Conservation (phyloP, 2,888 invertebrate species). For the Belgica antarctica region DNA sequence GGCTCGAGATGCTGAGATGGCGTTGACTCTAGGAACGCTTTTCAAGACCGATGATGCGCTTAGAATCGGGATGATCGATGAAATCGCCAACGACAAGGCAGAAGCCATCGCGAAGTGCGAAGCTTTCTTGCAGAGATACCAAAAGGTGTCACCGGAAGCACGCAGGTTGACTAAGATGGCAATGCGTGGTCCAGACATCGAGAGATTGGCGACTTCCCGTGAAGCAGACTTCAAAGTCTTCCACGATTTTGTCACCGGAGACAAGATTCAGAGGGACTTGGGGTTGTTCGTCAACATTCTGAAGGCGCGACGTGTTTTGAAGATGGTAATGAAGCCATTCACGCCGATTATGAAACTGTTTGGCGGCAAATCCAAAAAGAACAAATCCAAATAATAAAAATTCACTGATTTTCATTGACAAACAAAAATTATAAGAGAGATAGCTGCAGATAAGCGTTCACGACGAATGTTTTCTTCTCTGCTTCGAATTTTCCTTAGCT, state of each 20-base stretch:
- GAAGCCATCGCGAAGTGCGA: conserved; percentile 68
- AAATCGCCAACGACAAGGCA: conserved; percentile 65
- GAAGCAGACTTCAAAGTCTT: conserved; percentile 66
- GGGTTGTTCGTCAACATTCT: background rate
- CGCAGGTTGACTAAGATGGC: conserved; percentile 60
- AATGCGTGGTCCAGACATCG: conserved; percentile 57
- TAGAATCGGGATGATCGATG: conserved; percentile 72
- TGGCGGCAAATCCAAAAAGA: conserved; percentile 3
- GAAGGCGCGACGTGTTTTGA: background rate
- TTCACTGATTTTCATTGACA: too few relatives aligned
- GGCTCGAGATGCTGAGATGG: conserved; percentile 69
- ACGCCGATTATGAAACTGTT: background rate
- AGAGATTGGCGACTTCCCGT: conserved; percentile 60
- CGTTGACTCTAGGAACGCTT: conserved; percentile 70
- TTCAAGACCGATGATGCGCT: conserved; percentile 75
- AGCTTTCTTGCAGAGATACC: conserved; percentile 64
- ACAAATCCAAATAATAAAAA: conserved; percentile 7
- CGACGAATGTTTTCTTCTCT: background rate
- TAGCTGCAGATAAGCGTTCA: too few relatives aligned
- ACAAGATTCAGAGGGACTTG: background rate
- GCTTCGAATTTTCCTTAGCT: background rate
- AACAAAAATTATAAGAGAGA: too few relatives aligned
- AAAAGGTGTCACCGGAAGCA: conserved; percentile 64
- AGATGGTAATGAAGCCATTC: background rate
- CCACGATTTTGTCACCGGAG: conserved; percentile 40